A percentile compares a stretch with the other conserved stretches of the same genome.
Evolutionary conservation across 23 tunicate species (phyloP).

Genomic region (Trididemnum clinides): DNA sequence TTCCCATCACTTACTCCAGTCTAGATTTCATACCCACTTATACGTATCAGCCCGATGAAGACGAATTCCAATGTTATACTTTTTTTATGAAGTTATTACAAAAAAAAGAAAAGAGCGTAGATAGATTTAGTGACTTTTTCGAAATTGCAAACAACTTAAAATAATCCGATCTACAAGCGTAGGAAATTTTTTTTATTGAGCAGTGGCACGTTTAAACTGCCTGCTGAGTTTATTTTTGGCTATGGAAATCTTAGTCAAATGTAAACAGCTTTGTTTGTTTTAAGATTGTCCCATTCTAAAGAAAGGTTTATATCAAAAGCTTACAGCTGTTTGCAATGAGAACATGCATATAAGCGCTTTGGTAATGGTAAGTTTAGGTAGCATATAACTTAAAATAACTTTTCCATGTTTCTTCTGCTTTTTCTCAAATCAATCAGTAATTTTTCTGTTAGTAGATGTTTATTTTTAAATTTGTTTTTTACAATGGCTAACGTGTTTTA

Average conservation of each 20-base stretch:
- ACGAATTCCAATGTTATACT: background rate
- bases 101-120: background rate
- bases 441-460: too few species aligned
- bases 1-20: background rate
- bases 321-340: too few species aligned
- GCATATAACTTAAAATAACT: too few species aligned
- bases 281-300: too few species aligned
- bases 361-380: too few species aligned
- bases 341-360: too few species aligned
- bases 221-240: background rate
- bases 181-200: background rate
- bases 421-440: too few species aligned
- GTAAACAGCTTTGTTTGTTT: too few species aligned
- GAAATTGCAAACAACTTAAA: background rate
- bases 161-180: background rate
- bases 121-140: background rate
- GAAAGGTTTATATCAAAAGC: too few species aligned
- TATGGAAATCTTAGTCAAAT: background rate
- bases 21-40: background rate
- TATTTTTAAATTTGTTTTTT: too few species aligned
- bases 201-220: background rate
- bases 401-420: too few species aligned
- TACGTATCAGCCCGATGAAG: background rate
- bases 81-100: background rate
- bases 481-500: too few species aligned